A percentile compares a stretch with the other conserved stretches of the same genome.
These are phyloP conservation scores for Drosophila malerkotliana DNA, from an alignment of 1,140 invertebrate genomes.

Conservation along the genomic window DNA sequence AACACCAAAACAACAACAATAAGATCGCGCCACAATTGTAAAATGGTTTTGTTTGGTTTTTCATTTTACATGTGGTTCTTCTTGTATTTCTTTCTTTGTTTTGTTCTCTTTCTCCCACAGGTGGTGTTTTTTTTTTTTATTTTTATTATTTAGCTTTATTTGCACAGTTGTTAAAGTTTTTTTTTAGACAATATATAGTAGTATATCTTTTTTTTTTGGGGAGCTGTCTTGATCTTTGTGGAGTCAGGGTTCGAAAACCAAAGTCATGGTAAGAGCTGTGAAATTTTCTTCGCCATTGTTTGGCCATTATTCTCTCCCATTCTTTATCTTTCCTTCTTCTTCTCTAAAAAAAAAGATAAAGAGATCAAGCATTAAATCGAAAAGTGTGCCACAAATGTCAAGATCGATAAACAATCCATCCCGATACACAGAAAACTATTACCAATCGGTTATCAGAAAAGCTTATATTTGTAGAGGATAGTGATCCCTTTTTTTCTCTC, in stretches of 20 bases:
- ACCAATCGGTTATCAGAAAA: too few species aligned
- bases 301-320: constrained; percentile 13
- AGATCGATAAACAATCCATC: constrained; percentile 49
- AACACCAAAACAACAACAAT: constrained; percentile 30
- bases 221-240: constrained; percentile 31
- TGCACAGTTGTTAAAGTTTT: constrained; percentile 59
- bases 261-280: constrained; percentile 52
- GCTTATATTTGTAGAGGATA: too few species aligned
- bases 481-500: too few species aligned
- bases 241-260: constrained; percentile 20
- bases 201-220: constrained; percentile 22
- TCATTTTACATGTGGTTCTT: constrained; percentile 69
- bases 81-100: constrained; percentile 23
- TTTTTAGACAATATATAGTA: constrained; percentile 11
- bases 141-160: constrained; percentile 45
- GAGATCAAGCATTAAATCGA: constrained; percentile 24
- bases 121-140: constrained; percentile 36
- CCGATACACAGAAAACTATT: too few species aligned
- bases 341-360: constrained; percentile 13
- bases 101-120: constrained; percentile 22
- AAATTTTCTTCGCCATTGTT: constrained; percentile 46
- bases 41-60: constrained; percentile 71
- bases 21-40: constrained; percentile 57
- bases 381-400: constrained; percentile 72
- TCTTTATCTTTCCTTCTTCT: background rate